Evolutionary conservation across 2,888 invertebrate genomes (phyloP).

Genomic region (Monoplex corrugatus): DNA sequence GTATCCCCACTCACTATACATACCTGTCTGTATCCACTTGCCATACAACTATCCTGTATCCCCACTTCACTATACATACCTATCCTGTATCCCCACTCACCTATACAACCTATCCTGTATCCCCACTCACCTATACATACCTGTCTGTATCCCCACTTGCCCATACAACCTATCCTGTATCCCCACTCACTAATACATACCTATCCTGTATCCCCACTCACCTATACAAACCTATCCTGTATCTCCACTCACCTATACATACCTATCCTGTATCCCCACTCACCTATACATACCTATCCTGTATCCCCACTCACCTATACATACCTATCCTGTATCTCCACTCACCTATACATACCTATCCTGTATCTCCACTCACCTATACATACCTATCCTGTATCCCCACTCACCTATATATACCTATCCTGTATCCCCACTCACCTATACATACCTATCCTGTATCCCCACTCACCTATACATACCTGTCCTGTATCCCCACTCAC

Average conservation of each 20-base stretch:
- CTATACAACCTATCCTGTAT: constrained; percentile 64
- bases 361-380: background rate
- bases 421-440: too few species aligned
- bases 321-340: too few species aligned
- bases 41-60: background rate
- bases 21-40: background rate
- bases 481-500: background rate
- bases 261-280: background rate
- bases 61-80: background rate
- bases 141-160: background rate
- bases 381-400: background rate
- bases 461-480: background rate
- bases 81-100: background rate
- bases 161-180: constrained; percentile 64
- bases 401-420: background rate
- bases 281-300: background rate
- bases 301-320: background rate
- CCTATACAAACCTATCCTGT: background rate
- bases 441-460: background rate
- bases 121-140: background rate
- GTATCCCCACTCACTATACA: background rate
- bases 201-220: too few species aligned
- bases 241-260: background rate
- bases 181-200: too few species aligned
- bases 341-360: background rate